Conservation (phyloP, 1,140 invertebrate species). For the Asbolus verrucosus region DNA sequence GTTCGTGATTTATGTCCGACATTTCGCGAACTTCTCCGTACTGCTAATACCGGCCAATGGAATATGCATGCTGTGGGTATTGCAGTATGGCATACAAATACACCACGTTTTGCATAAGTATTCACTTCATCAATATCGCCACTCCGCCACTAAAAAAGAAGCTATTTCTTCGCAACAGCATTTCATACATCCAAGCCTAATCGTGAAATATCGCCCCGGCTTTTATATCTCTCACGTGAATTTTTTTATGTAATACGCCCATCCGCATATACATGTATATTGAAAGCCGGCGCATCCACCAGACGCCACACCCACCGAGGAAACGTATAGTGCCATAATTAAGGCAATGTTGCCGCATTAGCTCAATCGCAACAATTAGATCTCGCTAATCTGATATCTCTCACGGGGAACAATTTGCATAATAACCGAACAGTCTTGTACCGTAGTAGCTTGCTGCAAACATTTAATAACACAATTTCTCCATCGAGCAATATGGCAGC, state of each 20-base stretch:
- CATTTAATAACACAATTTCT: slow-evolving; percentile 42
- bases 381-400: slow-evolving; percentile 31
- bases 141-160: slow-evolving; percentile 6
- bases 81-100: slow-evolving; percentile 33
- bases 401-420: slow-evolving; percentile 32
- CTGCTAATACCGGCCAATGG: slow-evolving; percentile 42
- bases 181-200: not conserved
- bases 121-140: slow-evolving; percentile 6
- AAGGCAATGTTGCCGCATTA: slow-evolving; percentile 24
- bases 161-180: not conserved
- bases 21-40: slow-evolving; percentile 40
- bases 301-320: not conserved
- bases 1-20: slow-evolving; percentile 37
- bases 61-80: slow-evolving; percentile 40
- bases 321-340: slow-evolving; percentile 7
- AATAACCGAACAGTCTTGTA: slow-evolving; percentile 22
- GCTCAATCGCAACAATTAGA: slow-evolving; percentile 41
- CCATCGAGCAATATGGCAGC: slow-evolving; percentile 21
- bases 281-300: slow-evolving; percentile 9
- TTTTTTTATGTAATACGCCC: too few relatives aligned
- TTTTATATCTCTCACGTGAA: too few relatives aligned
- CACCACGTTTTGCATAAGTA: slow-evolving; percentile 14
- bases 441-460: slow-evolving; percentile 32
- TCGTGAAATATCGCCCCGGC: slow-evolving; percentile 9
- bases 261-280: too few relatives aligned